phyloP scores from a whole-genome alignment of 2,797 vertebrate genomes.

The Limnodromus scolopaceus region DNA sequence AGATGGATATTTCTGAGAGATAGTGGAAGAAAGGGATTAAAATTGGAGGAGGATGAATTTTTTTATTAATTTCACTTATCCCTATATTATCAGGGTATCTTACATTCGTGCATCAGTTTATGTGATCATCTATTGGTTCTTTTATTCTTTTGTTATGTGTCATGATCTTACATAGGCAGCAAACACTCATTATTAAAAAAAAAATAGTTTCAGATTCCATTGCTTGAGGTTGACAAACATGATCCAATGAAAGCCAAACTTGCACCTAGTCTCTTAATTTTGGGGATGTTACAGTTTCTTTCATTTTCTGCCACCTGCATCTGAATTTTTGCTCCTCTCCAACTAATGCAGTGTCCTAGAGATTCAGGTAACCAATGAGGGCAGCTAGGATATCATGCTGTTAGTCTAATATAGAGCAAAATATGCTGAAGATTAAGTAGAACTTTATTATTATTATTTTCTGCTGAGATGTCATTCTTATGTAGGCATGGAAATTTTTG shows the following conservation, averaged over 20 bases:
- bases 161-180: background rate
- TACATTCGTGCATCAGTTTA: background rate
- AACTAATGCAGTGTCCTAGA: background rate
- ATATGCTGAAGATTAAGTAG: background rate
- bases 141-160: background rate
- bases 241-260: background rate
- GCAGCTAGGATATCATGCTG: background rate
- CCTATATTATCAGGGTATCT: background rate
- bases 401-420: background rate
- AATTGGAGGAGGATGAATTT: background rate
- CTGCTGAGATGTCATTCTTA: background rate
- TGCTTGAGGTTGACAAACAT: background rate
- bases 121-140: background rate
- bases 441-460: background rate
- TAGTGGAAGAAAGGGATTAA: background rate
- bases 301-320: background rate
- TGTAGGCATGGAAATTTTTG: background rate
- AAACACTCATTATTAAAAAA: background rate
- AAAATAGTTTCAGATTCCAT: background rate
- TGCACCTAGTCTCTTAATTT: background rate
- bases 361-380: background rate
- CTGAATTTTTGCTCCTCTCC: background rate
- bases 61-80: background rate
- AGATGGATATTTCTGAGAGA: background rate
- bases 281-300: background rate